Evolutionary conservation across 2,797 vertebrate genomes (phyloP), one percentile per base, ranked within the genome.

Genomic region (Aphelocoma californica): DNA sequence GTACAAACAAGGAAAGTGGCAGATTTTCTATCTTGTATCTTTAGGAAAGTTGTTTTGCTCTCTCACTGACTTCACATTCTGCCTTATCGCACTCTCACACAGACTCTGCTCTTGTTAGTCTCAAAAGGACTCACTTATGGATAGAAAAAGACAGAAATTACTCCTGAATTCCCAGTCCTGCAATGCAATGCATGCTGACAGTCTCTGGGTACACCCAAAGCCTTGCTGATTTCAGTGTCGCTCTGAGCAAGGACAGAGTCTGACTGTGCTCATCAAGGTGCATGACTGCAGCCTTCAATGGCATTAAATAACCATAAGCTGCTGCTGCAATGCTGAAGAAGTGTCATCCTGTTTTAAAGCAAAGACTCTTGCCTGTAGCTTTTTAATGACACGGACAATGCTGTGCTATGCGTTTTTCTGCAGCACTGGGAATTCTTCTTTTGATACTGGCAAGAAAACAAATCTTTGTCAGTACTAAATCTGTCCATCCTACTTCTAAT

Each of bases 261-360:
- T 92, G 74, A 58, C 81, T 77, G 58, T 29, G 67, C 71, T 73
- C 88, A 82, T 86, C 88, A 85, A 93, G 75, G 81, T 90, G 70
- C 89, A 32, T 10, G 69, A 66, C 69, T 93, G 89, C 87, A 94
- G 67, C 72, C 62, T 61, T 81, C 81, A 87, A 24, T 50, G 73
- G 79, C 91, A 91, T 96, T 92, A 96, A 91, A 94, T 96, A 93
- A 88, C 69, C 93, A 92, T 90, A 65, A 92, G 89, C 89, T 81
- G 86, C 73, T 93, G 87, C 95, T 96, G 95, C 92, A 96, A 48
- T 96, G 92, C 95, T 94, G 87, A 91, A 56, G 69, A 95, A 79
- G 58, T 94, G 93, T 73, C 92, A 94, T 69, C 1, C 10, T 38
- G 40, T 72, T 93, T 93, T 64, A 75, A 78, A 95, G 89, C 77